Evolutionary conservation across 2,113 vertebrate species (phyloP).

Genomic region (Caretta caretta): DNA sequence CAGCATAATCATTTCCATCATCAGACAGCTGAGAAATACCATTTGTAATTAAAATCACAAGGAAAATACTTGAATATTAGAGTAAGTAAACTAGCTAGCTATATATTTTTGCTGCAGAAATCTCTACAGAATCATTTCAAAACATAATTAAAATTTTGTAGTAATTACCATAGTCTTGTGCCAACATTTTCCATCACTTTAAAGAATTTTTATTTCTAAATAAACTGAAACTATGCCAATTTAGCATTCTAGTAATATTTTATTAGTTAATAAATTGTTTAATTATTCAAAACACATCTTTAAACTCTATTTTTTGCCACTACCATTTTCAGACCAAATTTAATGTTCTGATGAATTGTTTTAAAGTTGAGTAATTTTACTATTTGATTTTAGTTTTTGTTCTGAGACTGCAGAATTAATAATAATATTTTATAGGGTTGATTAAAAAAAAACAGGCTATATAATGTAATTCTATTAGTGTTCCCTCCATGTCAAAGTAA

Average conservation of each 20-base stretch:
- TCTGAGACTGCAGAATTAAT: not conserved
- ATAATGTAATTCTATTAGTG: no score
- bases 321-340: not conserved
- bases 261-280: not conserved
- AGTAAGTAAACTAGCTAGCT: not conserved
- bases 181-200: not conserved
- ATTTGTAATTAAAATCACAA: conserved; percentile 34
- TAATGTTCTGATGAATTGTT: not conserved
- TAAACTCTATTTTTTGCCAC: not conserved
- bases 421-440: not conserved
- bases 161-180: not conserved
- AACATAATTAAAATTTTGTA: not conserved
- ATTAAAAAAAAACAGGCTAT: no score
- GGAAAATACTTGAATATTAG: conserved; percentile 15
- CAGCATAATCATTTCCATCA: not conserved
- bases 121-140: not conserved
- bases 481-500: not conserved
- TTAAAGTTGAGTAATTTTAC: not conserved
- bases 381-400: not conserved
- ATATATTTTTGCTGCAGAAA: not conserved
- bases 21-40: conserved; percentile 5
- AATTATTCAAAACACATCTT: not conserved
- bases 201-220: not conserved
- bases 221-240: not conserved
- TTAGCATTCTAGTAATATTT: not conserved